A percentile compares a stretch with the other conserved stretches of the same genome.
phyloP scores from a whole-genome alignment of 1,140 invertebrate species.

The Ooceraea biroi region DNA sequence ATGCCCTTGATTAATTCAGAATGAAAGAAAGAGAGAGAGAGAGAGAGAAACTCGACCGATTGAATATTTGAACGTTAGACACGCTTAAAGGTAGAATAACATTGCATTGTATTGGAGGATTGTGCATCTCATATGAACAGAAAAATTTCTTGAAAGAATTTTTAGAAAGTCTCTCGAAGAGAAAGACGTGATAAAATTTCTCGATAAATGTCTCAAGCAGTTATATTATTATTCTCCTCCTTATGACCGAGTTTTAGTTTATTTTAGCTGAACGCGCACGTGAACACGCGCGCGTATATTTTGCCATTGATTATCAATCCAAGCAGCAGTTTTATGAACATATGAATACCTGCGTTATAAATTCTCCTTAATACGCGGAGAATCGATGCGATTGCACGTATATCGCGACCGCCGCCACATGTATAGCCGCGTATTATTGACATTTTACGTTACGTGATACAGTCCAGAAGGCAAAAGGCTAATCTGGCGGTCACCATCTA shows the following conservation, averaged over 20 bases:
- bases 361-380: too few relatives aligned
- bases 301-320: too few relatives aligned
- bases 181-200: not conserved
- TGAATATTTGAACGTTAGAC: too few relatives aligned
- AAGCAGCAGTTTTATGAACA: too few relatives aligned
- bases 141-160: not conserved
- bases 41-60: not conserved
- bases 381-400: not conserved
- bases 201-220: too few relatives aligned
- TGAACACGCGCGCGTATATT: too few relatives aligned
- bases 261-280: too few relatives aligned
- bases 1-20: conserved; percentile 57
- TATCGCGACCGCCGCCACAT: too few relatives aligned
- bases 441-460: not conserved
- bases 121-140: not conserved
- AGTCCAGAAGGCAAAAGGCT: not conserved
- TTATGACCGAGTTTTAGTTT: too few relatives aligned
- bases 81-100: not conserved
- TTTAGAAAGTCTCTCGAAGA: not conserved
- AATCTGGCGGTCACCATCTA: not conserved
- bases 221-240: too few relatives aligned
- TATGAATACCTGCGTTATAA: too few relatives aligned
- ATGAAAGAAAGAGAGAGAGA: conserved; percentile 1
- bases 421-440: not conserved
- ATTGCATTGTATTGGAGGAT: not conserved